Evolutionary conservation across 2,113 vertebrate genomes (phyloP).

Genomic region (Labeo catla): DNA sequence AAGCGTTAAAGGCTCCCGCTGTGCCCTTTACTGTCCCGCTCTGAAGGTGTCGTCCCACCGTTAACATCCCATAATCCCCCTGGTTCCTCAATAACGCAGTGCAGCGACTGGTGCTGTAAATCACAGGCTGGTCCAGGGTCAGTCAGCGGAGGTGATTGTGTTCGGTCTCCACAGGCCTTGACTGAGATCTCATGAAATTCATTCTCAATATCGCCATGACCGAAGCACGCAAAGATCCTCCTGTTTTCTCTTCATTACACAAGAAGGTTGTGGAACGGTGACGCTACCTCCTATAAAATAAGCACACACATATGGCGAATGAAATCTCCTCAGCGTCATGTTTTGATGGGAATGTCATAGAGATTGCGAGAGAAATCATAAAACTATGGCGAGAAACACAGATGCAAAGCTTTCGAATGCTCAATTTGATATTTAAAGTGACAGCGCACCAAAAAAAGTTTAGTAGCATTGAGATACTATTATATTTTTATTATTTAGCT

Average conservation of each 20-base stretch:
- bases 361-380: background rate
- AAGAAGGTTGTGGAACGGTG: background rate
- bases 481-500: too few species aligned
- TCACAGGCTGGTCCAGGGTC: constrained; percentile 24
- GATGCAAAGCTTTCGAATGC: background rate
- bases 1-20: background rate
- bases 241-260: constrained; percentile 13
- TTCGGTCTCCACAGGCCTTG: constrained; percentile 40
- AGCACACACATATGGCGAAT: background rate
- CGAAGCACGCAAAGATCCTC: background rate
- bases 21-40: constrained; percentile 4
- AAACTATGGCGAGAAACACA: background rate
- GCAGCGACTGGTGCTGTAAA: constrained; percentile 38
- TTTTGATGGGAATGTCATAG: background rate
- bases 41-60: background rate
- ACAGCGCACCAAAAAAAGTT: background rate
- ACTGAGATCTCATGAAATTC: constrained; percentile 34
- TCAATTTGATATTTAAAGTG: background rate
- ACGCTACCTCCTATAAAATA: background rate
- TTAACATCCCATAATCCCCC: constrained; percentile 9
- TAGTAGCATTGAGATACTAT: too few species aligned
- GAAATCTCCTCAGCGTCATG: background rate
- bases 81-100: constrained; percentile 12
- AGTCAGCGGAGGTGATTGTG: constrained; percentile 29
- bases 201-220: background rate